Evolutionary conservation across 1,140 invertebrate species (phyloP).

Genomic region (Acromyrmex charruanus): DNA sequence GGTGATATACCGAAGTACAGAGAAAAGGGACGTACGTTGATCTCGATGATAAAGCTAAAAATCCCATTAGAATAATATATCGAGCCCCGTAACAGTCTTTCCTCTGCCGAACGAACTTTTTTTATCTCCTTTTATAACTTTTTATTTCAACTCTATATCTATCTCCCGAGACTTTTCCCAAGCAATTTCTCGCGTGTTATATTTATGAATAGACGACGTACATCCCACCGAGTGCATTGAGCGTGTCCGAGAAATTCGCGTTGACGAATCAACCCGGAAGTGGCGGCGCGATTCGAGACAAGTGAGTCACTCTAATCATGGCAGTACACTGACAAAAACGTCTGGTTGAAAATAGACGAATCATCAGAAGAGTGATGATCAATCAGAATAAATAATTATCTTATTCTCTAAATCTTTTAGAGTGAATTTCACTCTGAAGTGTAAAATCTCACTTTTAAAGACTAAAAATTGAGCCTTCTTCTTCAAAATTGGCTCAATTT

Average conservation of each 20-base stretch:
- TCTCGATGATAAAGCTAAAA: conserved; percentile 34
- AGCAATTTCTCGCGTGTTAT: neutral
- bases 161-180: neutral
- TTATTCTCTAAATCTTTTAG: too few species aligned
- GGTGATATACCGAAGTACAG: neutral
- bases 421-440: too few species aligned
- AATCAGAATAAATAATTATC: too few species aligned
- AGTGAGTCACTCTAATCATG: conserved; percentile 29
- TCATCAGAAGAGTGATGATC: too few species aligned
- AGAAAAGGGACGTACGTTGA: neutral
- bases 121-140: neutral
- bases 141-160: neutral
- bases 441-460: too few species aligned
- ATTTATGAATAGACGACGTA: neutral
- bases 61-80: neutral
- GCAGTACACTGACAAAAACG: neutral
- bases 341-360: too few species aligned
- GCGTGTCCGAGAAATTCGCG: neutral
- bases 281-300: neutral
- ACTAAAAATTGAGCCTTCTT: too few species aligned
- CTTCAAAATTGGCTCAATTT: too few species aligned
- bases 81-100: neutral
- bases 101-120: neutral
- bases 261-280: conserved; percentile 27
- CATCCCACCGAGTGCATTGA: neutral